Base-by-base conservation (phyloP, 2,113 vertebrate genomes). In the Brachyhypopomus occidentalis region DNA sequence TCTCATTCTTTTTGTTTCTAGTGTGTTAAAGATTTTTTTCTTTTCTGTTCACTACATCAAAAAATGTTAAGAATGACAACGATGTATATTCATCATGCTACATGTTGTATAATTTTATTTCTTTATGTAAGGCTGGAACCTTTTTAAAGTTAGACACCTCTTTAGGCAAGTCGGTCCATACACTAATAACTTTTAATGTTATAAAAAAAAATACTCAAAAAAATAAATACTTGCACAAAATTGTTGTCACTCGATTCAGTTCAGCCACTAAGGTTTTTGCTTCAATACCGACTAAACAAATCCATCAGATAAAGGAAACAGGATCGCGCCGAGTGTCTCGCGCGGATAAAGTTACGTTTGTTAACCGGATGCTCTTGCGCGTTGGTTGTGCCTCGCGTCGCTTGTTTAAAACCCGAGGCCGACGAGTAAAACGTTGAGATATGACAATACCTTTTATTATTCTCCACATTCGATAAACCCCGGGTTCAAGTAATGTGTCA, bases 161-260 rank as follows among this genome's bases (percentile, higher is more conserved):
- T 6, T 63, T 85, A 81, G 78, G 62, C 52, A 64, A 72, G 30
- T 69, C 72, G 52, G 82, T 85, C 85, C 38, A 60, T 77, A 76
- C 58, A 84, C 83, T 86, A 80, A 79, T 79, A 83, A 75, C 23
- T 84, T 78, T 87, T 88, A 85, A 88, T 87, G 77, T 72, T 78
- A 41, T 93, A 30, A 90, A 92, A 92, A 93, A 93, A 92, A 94
- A 93, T 79, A 79, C 75, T 86, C n/a, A n/a, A n/a, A n/a, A n/a
- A 92, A 93, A 93, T 93, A 92, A 94, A 93, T 79, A 79, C 75
- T 86, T 89, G 88, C 88, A 75, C 27, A 69, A 66, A 77, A 23
- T 4, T 72, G 67, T 79, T 55, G 19, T 17, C 59, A 12, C 20
- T 70, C 19, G 0, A 7, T 34, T 67, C 27, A n/a, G 27, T 34